Base-by-base conservation (phyloP, 1,140 invertebrate genomes). In the Drosophila arizonae region DNA sequence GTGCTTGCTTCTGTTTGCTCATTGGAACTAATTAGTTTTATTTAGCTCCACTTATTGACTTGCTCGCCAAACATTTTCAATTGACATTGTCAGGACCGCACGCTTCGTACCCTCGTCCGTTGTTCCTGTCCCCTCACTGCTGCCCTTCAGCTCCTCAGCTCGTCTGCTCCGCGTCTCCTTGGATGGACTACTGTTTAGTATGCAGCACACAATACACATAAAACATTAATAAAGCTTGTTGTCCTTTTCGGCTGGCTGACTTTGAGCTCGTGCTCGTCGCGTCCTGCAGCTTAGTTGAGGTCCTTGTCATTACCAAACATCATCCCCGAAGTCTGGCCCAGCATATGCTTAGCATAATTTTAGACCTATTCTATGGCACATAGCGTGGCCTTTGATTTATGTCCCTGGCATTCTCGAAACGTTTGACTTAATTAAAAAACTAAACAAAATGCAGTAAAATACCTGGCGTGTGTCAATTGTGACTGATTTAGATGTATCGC, bases 201-300 rank as follows among this genome's bases (percentile, higher is more conserved):
- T 87, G 84, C 84, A 78, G 77, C 84, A 80, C 84, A 87, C 84
- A 88, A 88, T 84, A 69, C 84, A 84, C 84, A 87, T 87, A 87
- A 88, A 88, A 87, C 84, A 87, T 87, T 87, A 87, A 87, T 87
- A 87, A 87, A 87, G 84, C 84, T 87, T 88, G 84, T 87, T 87
- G 84, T 87, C 84, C 84, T 87, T 87, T 87, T 87, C 79, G 76
- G 60, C 76, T 87, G 76, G 62, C 73, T 72, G 73, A 28, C 33
- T 63, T 17, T 50, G 28, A 46, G 57, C 57, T 60, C 56, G 26
- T 60, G n/a, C 43, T 26, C 9, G 4, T 57, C 21, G 8, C 11
- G 8, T 15, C 4, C 55, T 57, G 54, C 51, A 41, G 65, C 52
- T 69, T 46, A 60, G 43, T 62, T 60, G 60, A 72, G 69, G 72